phyloP scores from a whole-genome alignment of 2,797 vertebrate species.

The Ficedula albicollis region DNA sequence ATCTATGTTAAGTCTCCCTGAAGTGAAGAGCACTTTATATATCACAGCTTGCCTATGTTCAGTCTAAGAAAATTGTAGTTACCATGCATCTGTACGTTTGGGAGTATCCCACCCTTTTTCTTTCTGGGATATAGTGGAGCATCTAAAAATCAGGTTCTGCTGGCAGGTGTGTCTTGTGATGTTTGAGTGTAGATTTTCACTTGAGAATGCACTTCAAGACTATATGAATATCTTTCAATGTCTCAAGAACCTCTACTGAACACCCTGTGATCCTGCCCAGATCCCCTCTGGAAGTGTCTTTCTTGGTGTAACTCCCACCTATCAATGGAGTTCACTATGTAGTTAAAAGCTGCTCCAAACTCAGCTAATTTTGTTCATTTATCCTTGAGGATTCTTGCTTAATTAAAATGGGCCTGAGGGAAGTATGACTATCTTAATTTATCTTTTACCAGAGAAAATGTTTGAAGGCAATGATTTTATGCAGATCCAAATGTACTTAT shows the following conservation, averaged over 20 bases:
- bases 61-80: neutral
- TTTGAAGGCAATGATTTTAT: neutral
- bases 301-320: neutral
- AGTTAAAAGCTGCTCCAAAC: neutral
- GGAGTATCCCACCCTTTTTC: neutral
- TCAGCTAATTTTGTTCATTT: neutral
- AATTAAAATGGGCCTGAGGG: constrained; percentile 13
- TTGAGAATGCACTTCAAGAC: neutral
- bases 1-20: neutral
- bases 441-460: constrained; percentile 7
- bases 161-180: neutral
- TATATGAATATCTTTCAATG: neutral
- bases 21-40: neutral
- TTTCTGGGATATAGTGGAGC: neutral
- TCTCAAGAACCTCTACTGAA: neutral
- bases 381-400: neutral
- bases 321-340: accelerated
- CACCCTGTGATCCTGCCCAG: neutral
- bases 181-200: neutral
- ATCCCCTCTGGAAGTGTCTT: neutral
- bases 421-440: neutral
- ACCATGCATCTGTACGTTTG: neutral
- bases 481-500: neutral
- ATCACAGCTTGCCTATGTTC: neutral
- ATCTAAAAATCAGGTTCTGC: neutral